Conservation (phyloP, 2,888 invertebrate species). For the Frankliniella fusca region DNA sequence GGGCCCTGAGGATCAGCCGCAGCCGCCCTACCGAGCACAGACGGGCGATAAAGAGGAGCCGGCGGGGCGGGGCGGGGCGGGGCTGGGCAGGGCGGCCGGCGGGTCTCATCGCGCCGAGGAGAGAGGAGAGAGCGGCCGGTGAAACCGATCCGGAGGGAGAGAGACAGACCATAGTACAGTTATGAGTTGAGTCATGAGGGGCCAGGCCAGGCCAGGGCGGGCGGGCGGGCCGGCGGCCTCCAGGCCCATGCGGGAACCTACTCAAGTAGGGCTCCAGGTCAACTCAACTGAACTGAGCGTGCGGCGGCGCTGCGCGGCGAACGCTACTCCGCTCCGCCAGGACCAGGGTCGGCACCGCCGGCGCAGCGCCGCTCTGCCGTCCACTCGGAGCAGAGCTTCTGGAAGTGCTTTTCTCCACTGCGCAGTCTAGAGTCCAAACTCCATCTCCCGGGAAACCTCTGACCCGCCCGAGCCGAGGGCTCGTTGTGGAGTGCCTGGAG, state of each 20-base stretch:
- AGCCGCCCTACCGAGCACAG: neutral
- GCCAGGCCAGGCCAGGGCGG: neutral
- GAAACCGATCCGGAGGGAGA: neutral
- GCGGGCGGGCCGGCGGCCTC: too few species aligned
- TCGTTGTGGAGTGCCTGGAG: too few species aligned
- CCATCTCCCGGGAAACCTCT: too few species aligned
- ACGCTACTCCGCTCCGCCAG: neutral
- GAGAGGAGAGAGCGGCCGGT: neutral
- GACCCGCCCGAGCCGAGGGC: too few species aligned
- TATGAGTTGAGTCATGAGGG: constrained; percentile 30
- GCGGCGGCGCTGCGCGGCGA: neutral
- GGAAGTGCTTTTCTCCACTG: too few species aligned
- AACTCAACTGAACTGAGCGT: neutral
- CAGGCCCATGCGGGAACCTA: constrained; percentile 10
- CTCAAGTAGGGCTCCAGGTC: constrained; percentile 29
- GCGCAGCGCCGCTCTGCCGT: neutral
- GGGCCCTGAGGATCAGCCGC: too few species aligned
- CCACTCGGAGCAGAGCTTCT: neutral
- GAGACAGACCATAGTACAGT: constrained; percentile 4
- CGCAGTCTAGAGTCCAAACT: too few species aligned
- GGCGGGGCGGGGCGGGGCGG: neutral
- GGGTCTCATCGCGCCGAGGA: neutral
- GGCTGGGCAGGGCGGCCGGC: neutral
- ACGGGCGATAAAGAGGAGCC: neutral
- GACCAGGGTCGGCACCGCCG: neutral